Evolutionary conservation across 2,888 invertebrate genomes (phyloP).

Genomic region (Odontocerum albicorne): DNA sequence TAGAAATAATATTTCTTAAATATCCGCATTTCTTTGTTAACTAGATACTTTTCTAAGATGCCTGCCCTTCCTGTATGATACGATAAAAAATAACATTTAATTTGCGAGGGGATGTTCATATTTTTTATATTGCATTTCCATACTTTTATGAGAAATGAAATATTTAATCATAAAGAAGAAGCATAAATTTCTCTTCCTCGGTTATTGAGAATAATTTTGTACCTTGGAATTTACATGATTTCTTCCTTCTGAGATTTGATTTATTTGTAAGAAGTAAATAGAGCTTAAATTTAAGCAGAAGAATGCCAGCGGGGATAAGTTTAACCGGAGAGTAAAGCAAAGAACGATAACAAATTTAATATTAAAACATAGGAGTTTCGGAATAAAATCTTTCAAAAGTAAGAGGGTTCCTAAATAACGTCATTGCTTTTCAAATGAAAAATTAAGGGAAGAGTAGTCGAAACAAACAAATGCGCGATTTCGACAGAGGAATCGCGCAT

Average conservation of each 20-base stretch:
- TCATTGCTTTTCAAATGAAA: constrained; percentile 21
- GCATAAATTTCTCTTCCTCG: background rate
- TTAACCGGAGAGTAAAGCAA: constrained; percentile 32
- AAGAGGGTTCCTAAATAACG: constrained; percentile 17
- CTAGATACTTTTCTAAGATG: background rate
- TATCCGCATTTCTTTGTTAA: constrained; percentile 10
- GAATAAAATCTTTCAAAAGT: constrained; percentile 25
- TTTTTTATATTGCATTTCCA: no score
- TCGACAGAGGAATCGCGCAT: no score
- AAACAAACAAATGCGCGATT: constrained; percentile 22
- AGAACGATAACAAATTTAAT: constrained; percentile 34
- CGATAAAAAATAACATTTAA: no score
- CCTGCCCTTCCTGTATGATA: background rate
- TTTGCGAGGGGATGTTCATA: no score
- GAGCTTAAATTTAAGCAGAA: constrained; percentile 26
- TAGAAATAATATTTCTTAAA: constrained; percentile 1
- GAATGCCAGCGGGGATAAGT: constrained; percentile 27
- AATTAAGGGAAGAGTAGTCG: constrained; percentile 15
- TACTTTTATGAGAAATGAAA: background rate
- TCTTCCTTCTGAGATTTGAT: constrained; percentile 27
- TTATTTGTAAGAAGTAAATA: constrained; percentile 29
- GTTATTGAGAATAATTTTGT: constrained; percentile 13
- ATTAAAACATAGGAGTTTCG: constrained; percentile 26
- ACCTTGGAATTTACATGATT: constrained; percentile 29
- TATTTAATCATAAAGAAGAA: background rate